phyloP scores from a whole-genome alignment of 2,113 vertebrate genomes.

The Calypte anna region DNA sequence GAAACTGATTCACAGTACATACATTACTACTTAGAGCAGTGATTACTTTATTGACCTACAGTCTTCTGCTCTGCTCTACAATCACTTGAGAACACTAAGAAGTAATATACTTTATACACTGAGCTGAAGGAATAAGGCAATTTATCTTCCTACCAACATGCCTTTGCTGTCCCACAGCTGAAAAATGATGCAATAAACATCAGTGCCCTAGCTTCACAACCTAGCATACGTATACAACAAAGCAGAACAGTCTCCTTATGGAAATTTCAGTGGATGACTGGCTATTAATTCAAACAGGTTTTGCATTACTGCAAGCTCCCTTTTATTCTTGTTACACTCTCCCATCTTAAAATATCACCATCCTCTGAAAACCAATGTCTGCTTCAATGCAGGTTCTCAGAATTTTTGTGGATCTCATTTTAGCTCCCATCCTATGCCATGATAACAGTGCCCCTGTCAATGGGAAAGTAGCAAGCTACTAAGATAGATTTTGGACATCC shows the following conservation, averaged over 20 bases:
- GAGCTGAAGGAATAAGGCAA: background rate
- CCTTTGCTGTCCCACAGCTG: background rate
- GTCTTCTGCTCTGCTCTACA: background rate
- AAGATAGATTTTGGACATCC: background rate
- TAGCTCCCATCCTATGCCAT: background rate
- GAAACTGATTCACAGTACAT: background rate
- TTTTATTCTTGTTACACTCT: background rate
- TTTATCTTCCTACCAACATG: background rate
- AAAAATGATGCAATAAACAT: conserved; percentile 11
- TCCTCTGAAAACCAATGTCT: background rate
- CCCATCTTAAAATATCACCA: background rate
- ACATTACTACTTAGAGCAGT: background rate
- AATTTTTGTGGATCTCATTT: background rate
- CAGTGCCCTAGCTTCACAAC: background rate
- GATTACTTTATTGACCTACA: background rate
- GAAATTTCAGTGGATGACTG: background rate
- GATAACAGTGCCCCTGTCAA: background rate
- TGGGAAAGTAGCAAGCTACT: background rate
- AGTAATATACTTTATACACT: background rate
- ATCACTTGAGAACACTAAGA: background rate
- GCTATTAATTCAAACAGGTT: background rate
- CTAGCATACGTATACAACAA: background rate
- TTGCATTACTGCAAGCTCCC: background rate
- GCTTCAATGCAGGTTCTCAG: background rate
- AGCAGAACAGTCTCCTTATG: background rate